These are phyloP conservation scores for Climacteris rufus DNA, from an alignment of 2,113 vertebrate genomes.

Conservation along the genomic window DNA sequence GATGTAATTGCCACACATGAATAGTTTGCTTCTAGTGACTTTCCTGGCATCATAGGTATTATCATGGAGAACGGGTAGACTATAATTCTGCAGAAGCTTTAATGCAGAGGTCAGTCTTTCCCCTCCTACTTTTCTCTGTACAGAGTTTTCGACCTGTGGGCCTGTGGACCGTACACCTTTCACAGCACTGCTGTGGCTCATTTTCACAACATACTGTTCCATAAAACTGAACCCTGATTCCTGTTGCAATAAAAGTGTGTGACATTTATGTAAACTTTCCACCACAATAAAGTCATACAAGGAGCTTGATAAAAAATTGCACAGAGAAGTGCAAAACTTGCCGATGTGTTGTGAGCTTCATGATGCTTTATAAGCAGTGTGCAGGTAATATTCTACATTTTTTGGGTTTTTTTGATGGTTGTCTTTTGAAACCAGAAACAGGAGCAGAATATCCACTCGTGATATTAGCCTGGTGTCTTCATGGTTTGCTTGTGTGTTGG, in stretches of 20 bases:
- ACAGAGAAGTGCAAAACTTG: neutral
- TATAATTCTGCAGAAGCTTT: neutral
- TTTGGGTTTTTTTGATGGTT: neutral
- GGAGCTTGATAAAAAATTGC: accelerated
- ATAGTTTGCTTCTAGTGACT: neutral
- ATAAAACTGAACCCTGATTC: neutral
- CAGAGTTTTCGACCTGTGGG: neutral
- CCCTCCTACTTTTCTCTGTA: neutral
- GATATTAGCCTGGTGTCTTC: neutral
- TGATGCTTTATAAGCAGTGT: neutral
- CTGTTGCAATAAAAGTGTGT: neutral
- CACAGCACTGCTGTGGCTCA: neutral
- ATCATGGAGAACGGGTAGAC: neutral
- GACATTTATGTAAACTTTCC: neutral
- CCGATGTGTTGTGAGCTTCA: neutral
- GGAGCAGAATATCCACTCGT: neutral
- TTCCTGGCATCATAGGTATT: accelerated
- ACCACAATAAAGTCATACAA: neutral
- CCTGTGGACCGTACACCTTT: neutral
- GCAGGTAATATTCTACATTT: neutral
- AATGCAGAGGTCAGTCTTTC: neutral
- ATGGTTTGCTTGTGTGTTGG: neutral
- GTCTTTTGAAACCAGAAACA: neutral
- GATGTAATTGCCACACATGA: neutral
- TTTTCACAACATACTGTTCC: neutral